These are phyloP conservation scores for Conopomorpha cramerella DNA, from an alignment of 1,140 invertebrate species.

Conservation along the genomic window DNA sequence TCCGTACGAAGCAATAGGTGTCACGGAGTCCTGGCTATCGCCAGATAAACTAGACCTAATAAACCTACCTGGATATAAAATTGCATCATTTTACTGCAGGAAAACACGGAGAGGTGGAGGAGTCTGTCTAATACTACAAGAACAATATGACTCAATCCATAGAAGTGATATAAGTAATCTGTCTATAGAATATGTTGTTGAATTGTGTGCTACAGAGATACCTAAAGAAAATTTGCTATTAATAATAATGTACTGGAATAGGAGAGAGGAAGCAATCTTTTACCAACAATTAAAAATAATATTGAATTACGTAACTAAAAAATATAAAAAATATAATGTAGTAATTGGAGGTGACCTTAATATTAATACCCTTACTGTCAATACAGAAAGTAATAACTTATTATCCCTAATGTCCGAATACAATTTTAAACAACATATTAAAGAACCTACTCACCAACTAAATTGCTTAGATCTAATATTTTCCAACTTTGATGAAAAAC, in stretches of 20 bases:
- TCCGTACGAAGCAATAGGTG: slow-evolving; percentile 5
- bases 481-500: background rate
- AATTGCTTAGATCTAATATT: slow-evolving; percentile 1
- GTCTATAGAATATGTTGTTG: slow-evolving; percentile 1
- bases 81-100: background rate
- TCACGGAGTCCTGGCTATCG: background rate
- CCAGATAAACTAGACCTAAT: background rate
- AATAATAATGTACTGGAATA: background rate
- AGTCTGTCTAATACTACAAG: background rate
- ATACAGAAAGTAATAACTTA: background rate
- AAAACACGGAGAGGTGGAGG: background rate
- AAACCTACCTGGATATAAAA: background rate
- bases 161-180: background rate
- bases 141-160: background rate
- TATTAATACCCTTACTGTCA: background rate
- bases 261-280: background rate
- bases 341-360: slow-evolving; percentile 1
- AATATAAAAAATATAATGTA: background rate
- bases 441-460: background rate
- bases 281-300: slow-evolving; percentile 1
- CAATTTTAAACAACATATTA: slow-evolving; percentile 2
- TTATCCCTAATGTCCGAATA: background rate
- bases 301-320: background rate
- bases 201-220: background rate
- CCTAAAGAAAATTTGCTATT: slow-evolving; percentile 1